A percentile compares a stretch with the other conserved stretches of the same genome.
These are phyloP conservation scores for Gadopsis bispinosus DNA, from an alignment of 2,797 vertebrate species.

Conservation along the genomic window DNA sequence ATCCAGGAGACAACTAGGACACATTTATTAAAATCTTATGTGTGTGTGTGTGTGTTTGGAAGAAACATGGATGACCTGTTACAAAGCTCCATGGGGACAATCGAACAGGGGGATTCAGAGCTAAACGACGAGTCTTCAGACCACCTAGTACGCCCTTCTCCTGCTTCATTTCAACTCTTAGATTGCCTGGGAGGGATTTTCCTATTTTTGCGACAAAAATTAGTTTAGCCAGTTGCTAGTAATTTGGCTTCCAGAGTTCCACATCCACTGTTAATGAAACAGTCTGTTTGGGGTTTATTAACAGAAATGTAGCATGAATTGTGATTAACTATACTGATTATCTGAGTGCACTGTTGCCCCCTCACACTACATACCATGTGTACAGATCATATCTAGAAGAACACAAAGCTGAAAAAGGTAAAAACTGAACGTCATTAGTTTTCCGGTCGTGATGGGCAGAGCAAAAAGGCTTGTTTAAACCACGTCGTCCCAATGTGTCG, in stretches of 20 bases:
- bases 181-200: neutral
- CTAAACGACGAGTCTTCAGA: neutral
- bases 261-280: neutral
- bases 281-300: neutral
- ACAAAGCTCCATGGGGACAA: neutral
- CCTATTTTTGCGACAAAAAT: neutral
- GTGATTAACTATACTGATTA: neutral
- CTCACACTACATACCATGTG: neutral
- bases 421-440: neutral
- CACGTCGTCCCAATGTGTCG: too few relatives aligned
- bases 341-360: neutral
- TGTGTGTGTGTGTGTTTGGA: neutral
- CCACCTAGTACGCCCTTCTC: neutral
- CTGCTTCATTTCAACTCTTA: neutral
- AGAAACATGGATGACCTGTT: neutral
- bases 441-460: neutral
- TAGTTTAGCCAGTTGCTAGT: neutral
- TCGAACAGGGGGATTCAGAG: neutral
- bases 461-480: neutral
- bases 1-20: constrained; percentile 4
- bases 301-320: neutral
- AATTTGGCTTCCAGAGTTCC: neutral
- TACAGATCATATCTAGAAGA: neutral
- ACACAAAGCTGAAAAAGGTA: neutral
- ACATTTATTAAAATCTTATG: neutral